These are phyloP conservation scores for Papilio polyxenes DNA, from an alignment of 1,140 invertebrate species.

Conservation along the genomic window DNA sequence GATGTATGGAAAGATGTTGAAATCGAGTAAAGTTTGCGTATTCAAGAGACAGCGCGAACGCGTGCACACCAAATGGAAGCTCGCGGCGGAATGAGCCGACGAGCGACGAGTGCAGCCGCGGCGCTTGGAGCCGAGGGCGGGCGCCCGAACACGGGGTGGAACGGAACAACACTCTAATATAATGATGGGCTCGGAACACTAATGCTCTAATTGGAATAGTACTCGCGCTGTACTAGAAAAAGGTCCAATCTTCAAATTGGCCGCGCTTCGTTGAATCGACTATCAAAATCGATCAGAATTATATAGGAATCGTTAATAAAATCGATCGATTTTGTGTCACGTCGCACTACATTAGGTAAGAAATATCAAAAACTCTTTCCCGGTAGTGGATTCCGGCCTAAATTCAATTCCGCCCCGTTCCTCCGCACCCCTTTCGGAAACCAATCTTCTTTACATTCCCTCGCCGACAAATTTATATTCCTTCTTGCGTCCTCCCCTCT, in stretches of 20 bases:
- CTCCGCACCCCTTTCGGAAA: conserved; percentile 65
- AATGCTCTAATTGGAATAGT: conserved; percentile 80
- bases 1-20: conserved; percentile 42
- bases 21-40: conserved; percentile 75
- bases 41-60: conserved; percentile 42
- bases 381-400: conserved; percentile 67
- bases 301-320: conserved; percentile 46
- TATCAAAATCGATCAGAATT: conserved; percentile 30
- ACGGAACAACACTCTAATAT: conserved; percentile 78
- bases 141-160: conserved; percentile 63
- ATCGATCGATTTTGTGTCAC: conserved; percentile 57
- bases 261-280: neutral
- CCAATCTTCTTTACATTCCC: conserved; percentile 78
- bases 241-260: conserved; percentile 23
- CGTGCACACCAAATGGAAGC: conserved; percentile 51
- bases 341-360: conserved; percentile 55
- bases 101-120: conserved; percentile 48
- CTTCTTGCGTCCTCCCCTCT: conserved; percentile 67
- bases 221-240: conserved; percentile 39
- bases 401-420: conserved; percentile 75
- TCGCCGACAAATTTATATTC: conserved; percentile 76
- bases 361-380: conserved; percentile 64
- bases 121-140: conserved; percentile 51
- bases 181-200: conserved; percentile 78
- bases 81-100: conserved; percentile 69